A percentile compares a stretch with the other conserved stretches of the same genome.
Evolutionary conservation across 2,113 vertebrate genomes (phyloP).

Genomic region (Cavia aperea): DNA sequence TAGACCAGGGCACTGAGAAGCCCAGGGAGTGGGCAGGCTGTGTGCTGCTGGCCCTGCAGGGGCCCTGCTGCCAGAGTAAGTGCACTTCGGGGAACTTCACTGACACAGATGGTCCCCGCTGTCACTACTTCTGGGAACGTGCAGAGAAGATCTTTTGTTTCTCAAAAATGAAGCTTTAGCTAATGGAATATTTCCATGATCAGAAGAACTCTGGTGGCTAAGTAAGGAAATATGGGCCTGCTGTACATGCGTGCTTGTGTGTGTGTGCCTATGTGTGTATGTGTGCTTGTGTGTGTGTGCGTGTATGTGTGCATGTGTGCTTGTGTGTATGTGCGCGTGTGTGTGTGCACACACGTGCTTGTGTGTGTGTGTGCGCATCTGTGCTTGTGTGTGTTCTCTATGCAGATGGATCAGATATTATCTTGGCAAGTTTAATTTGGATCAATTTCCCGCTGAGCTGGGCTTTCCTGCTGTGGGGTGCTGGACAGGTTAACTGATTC

Average conservation of each 20-base stretch:
- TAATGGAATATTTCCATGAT: background rate
- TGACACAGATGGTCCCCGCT: background rate
- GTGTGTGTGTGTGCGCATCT: background rate
- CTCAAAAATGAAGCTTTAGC: background rate
- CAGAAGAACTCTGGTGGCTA: background rate
- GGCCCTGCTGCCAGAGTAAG: background rate
- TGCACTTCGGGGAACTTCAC: background rate
- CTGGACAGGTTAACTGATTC: slow-evolving; percentile 2
- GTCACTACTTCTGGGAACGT: background rate
- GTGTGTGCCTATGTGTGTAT: background rate
- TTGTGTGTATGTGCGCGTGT: background rate
- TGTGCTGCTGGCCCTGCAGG: background rate
- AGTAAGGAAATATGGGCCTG: background rate
- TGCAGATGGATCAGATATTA: background rate
- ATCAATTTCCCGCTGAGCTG: background rate
- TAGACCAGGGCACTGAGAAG: background rate
- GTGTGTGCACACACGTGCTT: background rate
- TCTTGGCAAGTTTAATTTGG: slow-evolving; percentile 30
- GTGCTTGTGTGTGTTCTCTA: background rate
- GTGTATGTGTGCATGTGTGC: background rate
- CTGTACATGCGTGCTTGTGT: background rate
- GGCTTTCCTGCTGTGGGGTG: background rate
- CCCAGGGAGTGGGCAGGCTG: background rate
- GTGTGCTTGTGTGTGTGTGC: background rate
- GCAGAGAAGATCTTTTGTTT: background rate